Percentiles rank a stretch among this genome's conserved stretches.
Conservation (phyloP, 2,113 vertebrate species). For the Dendropsophus ebraccatus region DNA sequence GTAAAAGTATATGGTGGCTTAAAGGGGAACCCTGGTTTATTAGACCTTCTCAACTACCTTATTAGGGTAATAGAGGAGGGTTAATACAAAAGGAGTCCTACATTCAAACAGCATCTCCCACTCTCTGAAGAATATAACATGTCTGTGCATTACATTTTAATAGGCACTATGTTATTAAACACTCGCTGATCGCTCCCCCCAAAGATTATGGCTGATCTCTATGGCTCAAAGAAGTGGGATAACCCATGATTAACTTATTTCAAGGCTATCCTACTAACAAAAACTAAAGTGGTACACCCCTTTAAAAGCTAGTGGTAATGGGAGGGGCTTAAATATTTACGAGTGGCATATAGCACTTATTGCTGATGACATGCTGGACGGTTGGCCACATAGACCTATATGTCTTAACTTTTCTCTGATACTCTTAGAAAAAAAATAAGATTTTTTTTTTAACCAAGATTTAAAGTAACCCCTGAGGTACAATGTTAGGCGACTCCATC, state of each 20-base stretch:
- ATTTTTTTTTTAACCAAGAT: background rate
- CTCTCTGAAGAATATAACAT: background rate
- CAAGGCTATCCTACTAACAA: background rate
- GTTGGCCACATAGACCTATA: background rate
- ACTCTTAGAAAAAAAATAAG: background rate
- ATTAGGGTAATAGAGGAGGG: too few species aligned
- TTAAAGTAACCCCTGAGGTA: background rate
- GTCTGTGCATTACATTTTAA: background rate
- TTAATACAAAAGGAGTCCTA: background rate
- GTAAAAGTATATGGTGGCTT: too few species aligned
- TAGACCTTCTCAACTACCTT: too few species aligned
- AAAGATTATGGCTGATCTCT: background rate
- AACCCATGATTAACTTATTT: background rate
- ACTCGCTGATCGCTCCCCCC: background rate
- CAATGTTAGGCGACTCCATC: background rate
- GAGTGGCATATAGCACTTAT: background rate
- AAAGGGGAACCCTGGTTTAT: too few species aligned
- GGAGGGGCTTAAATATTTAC: background rate
- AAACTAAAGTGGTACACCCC: background rate
- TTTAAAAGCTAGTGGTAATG: background rate
- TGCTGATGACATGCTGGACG: background rate
- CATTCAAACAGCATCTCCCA: background rate
- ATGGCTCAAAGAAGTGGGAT: background rate
- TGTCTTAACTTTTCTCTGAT: background rate
- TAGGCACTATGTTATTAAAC: background rate